Conservation (phyloP, 2,113 vertebrate species). For the Gambusia holbrooki region DNA sequence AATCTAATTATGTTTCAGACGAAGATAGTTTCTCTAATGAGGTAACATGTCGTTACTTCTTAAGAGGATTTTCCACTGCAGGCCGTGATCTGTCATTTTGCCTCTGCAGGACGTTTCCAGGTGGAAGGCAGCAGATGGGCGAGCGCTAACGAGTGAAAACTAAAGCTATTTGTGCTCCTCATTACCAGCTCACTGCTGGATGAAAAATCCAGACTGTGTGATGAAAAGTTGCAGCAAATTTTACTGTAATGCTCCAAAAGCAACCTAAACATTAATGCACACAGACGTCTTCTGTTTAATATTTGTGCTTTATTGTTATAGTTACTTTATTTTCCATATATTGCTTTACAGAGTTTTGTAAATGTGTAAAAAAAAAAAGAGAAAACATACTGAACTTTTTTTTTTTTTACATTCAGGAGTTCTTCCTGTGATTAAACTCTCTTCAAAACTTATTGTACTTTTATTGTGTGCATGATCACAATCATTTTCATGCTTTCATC, state of each 20-base stretch:
- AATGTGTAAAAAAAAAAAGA: conserved; percentile 55
- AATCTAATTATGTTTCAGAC: conserved; percentile 39
- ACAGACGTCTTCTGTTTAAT: conserved; percentile 38
- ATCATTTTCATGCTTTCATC: conserved; percentile 65
- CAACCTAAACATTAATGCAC: neutral
- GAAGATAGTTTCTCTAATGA: conserved; percentile 41
- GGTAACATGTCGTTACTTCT: conserved; percentile 13
- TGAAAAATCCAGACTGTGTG: conserved; percentile 53
- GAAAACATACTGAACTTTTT: conserved; percentile 27
- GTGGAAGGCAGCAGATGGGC: conserved; percentile 74
- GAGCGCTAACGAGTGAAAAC: conserved; percentile 55
- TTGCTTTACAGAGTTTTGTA: conserved; percentile 68
- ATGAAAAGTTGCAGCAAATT: conserved; percentile 29
- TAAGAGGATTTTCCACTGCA: conserved; percentile 21
- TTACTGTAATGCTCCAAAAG: conserved; percentile 7
- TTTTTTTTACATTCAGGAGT: conserved; percentile 67
- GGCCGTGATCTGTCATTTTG: conserved; percentile 38
- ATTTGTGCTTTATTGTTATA: conserved; percentile 75
- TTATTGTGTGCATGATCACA: conserved; percentile 24
- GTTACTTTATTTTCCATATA: conserved; percentile 67
- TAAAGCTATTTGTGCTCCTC: conserved; percentile 35
- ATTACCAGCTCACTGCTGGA: conserved; percentile 58
- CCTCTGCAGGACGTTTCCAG: conserved; percentile 52
- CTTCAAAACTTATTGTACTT: conserved; percentile 7
- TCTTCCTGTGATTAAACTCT: conserved; percentile 35